Evolutionary conservation across 2,113 vertebrate species (phyloP).

Genomic region (Hypocryptadius cinnamomeus): DNA sequence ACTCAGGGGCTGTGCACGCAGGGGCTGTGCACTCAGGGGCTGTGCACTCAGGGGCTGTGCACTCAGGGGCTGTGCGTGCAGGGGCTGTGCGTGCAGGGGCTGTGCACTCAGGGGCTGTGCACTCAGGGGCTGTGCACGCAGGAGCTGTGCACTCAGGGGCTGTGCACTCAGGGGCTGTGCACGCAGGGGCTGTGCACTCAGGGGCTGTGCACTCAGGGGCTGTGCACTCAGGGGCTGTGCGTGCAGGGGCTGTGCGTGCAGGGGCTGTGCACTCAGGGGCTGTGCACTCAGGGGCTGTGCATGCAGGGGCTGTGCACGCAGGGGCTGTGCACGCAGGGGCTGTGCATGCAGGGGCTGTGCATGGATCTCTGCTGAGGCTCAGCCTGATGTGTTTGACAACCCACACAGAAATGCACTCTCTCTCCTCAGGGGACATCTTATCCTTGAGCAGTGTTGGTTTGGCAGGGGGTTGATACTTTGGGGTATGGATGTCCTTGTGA

Average conservation of each 20-base stretch:
- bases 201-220: no score
- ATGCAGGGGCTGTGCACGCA: no score
- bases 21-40: neutral
- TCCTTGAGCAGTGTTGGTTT: neutral
- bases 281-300: no score
- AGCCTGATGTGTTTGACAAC: accelerated
- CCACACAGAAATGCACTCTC: neutral
- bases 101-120: no score
- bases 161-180: no score
- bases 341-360: neutral
- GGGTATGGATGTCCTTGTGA: neutral
- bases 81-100: neutral
- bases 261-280: no score
- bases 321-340: neutral
- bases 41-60: no score
- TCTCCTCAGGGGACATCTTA: neutral
- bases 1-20: neutral
- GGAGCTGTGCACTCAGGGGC: no score
- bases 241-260: neutral
- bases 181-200: no score
- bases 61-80: neutral
- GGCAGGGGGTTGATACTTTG: neutral
- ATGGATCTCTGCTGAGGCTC: neutral
- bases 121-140: neutral
- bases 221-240: no score